Base-by-base conservation (phyloP, 2,113 vertebrate genomes). In the Calypte anna region DNA sequence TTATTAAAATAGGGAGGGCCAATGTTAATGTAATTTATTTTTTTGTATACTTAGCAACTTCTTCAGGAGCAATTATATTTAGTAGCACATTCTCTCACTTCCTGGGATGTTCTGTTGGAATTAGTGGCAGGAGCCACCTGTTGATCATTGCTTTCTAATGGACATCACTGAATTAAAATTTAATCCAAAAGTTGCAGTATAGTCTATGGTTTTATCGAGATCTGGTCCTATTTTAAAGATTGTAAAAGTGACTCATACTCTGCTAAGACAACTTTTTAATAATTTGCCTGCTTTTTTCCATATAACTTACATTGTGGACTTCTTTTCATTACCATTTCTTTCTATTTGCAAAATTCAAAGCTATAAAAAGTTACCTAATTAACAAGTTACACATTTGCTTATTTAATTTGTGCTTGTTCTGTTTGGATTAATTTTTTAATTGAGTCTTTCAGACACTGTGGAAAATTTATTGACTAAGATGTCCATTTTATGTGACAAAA, bases 361-460 rank as follows among this genome's bases (percentile, higher is more conserved):
- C 43, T 1, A 64, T 66, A 85, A 94, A 91, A 90, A 93, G 25
- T 46, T 81, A 88, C 46, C 48, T 73, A 95, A 62, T 92, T 92
- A 93, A 95, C 72, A 94, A 94, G 51, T n/a, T 87, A 8, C 2
- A 5, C 68, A 92, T 95, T 88, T 88, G 12, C 79, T 86, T 90
- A 25, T 91, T 75, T 96, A 97, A 97, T 97, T 98, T 98, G 95
- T 14, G 54, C 53, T 91, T 58, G 74, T 94, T 96, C 82, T 90
- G 90, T 90, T 97, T 95, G 67, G 69, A 97, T 97, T 97, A 40
- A 92, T 97, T 97, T 97, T 97, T 96, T 96, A 94, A 97, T 98
- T 94, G 82, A 97, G 63, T 83, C 90, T 97, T 98, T 96, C 90
- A 93, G 57, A 79, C 86, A 80, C 16, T 80, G 46, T 94, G 69